Evolutionary conservation across 2,113 vertebrate genomes (phyloP).

Genomic region (Oenanthe melanoleuca): DNA sequence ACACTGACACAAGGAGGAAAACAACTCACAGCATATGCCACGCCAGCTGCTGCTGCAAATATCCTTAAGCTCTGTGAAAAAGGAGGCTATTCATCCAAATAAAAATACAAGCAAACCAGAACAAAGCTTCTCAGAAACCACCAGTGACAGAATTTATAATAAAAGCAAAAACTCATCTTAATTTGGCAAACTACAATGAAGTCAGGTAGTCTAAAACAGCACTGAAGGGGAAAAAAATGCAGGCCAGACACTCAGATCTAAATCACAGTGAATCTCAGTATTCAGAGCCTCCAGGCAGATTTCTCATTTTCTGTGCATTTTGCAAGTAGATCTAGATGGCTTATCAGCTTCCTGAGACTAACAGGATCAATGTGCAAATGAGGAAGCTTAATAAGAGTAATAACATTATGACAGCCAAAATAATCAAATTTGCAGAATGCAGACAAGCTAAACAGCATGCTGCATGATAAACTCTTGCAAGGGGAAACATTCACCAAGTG

Average conservation of each 20-base stretch:
- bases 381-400: constrained; percentile 15
- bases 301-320: constrained; percentile 1
- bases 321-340: background rate
- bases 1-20: background rate
- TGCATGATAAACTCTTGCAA: background rate
- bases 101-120: background rate
- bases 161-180: background rate
- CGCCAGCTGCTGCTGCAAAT: constrained; percentile 4
- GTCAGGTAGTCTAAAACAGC: background rate
- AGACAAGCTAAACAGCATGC: background rate
- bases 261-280: background rate
- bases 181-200: background rate
- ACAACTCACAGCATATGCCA: background rate
- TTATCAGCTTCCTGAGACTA: constrained; percentile 30
- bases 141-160: background rate
- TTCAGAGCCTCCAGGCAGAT: background rate
- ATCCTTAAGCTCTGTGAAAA: background rate
- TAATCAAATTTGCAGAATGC: background rate
- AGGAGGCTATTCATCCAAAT: background rate
- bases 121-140: background rate
- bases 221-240: background rate
- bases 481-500: background rate
- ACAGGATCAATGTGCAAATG: constrained; percentile 12
- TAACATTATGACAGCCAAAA: constrained; percentile 17
- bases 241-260: background rate